These are phyloP conservation scores for Dryoscopus gambensis DNA, from an alignment of 2,113 vertebrate species.

Conservation along the genomic window DNA sequence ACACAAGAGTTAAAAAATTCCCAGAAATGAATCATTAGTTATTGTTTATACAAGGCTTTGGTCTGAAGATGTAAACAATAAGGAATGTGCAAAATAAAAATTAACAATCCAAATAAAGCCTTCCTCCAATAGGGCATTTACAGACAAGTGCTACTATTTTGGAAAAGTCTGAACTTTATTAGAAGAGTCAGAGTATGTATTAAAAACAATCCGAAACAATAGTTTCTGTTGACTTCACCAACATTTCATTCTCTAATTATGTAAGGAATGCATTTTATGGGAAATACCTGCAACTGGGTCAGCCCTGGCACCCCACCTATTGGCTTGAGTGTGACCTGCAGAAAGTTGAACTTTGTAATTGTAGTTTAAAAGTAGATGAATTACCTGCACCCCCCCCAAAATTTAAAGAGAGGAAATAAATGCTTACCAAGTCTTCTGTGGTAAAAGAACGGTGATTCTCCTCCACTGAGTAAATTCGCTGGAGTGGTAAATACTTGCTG, in stretches of 20 bases:
- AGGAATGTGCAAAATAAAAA: conserved; percentile 43
- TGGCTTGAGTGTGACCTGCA: neutral
- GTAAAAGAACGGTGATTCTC: conserved; percentile 88
- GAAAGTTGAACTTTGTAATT: neutral
- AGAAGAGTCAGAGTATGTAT: neutral
- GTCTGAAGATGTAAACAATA: conserved; percentile 28
- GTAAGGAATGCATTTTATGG: neutral
- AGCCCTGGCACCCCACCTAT: neutral
- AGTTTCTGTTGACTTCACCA: conserved; percentile 25
- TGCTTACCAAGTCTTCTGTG: conserved; percentile 93
- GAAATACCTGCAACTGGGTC: neutral
- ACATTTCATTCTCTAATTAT: neutral
- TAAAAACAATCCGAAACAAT: conserved; percentile 19
- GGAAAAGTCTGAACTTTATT: neutral
- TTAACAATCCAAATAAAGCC: conserved; percentile 34
- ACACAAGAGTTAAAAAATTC: conserved; percentile 32
- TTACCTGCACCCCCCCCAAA: neutral
- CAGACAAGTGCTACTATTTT: neutral
- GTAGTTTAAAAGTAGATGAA: neutral
- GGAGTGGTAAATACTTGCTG: conserved; percentile 93
- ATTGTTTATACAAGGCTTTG: conserved; percentile 34
- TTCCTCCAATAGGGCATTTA: neutral
- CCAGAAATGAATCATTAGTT: conserved; percentile 55
- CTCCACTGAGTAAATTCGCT: conserved; percentile 94
- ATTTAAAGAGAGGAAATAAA: neutral